These are phyloP conservation scores for Atopsyche davidsoni DNA, from an alignment of 1,140 invertebrate species.

Conservation along the genomic window DNA sequence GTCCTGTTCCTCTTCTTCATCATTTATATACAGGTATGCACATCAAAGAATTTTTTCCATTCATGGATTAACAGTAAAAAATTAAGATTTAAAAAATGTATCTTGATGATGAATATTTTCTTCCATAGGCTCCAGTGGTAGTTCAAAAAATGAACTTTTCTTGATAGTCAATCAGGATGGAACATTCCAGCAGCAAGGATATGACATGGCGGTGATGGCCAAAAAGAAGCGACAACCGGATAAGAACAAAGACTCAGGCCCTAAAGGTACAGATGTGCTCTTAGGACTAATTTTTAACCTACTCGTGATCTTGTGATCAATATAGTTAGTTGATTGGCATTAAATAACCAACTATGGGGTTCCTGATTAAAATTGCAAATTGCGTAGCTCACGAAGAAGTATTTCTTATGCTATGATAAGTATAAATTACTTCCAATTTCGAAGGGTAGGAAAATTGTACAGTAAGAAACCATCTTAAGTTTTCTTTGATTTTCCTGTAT, in stretches of 20 bases:
- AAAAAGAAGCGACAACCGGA: conserved; percentile 58
- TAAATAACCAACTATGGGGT: no score
- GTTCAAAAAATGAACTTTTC: conserved; percentile 76
- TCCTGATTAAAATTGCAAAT: no score
- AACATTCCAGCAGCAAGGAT: conserved; percentile 64
- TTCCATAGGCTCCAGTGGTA: conserved; percentile 57
- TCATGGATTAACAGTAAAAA: neutral
- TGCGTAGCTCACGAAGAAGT: no score
- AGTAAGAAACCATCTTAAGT: no score
- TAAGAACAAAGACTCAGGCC: conserved; percentile 51
- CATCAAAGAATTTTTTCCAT: neutral
- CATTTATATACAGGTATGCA: conserved; percentile 78
- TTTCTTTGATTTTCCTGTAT: no score
- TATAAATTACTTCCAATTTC: no score
- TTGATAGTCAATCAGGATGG: conserved; percentile 75
- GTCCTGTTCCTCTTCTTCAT: conserved; percentile 94
- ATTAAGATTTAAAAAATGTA: neutral
- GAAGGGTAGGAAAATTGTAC: no score
- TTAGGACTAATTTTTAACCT: conserved; percentile 14
- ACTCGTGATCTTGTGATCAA: conserved; percentile 12
- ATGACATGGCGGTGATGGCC: conserved; percentile 62
- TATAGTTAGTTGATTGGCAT: no score
- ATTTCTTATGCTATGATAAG: no score
- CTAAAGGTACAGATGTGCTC: conserved; percentile 43
- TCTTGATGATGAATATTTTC: conserved; percentile 1